Base-by-base conservation (phyloP, 1,140 invertebrate species). In the Cotesia typhae region DNA sequence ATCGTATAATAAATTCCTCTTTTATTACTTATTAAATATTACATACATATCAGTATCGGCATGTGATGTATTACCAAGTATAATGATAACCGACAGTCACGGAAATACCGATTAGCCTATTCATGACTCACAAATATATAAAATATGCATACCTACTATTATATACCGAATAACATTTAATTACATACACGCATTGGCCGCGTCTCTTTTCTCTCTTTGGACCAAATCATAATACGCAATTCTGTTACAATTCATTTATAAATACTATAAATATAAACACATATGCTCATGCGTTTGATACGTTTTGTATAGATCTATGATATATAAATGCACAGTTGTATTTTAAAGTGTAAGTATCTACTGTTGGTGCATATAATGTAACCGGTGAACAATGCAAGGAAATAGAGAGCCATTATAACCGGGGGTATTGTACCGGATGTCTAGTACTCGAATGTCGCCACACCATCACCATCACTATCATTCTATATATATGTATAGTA, bases 361-460 rank as follows among this genome's bases (percentile, higher is more conserved):
- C 65, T 41, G 66, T 41, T 72, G 35, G 68, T 63, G 74, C 64
- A 70, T 69, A 77, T 80, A 79, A 80, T 76, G 77, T 78, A 76
- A 74, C 78, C 72, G 77, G 78, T 38, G 75, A 81, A 82, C 80
- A 82, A 82, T 82, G 79, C 79, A 70, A 78, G 79, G 80, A 80
- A 82, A 80, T 77, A 77, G 75, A 70, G 75, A 69, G 72, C 79
- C 76, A 81, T 82, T 81, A 82, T 80, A 79, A 70, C 75, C 61
- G 79, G 75, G 81, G 80, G 77, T 80, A 81, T 82, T 81, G 80
- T 81, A 82, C 81, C 81, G 81, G 81, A 82, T 82, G 81, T 82
- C 79, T 82, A 78, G 74, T 67, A 63, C 65, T 75, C 68, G 74
- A 76, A 75, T 80, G 78, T 80, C 74, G 77, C 72, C 74, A 64